Percentiles rank a stretch among this genome's conserved stretches.
Conservation (phyloP, 1,140 invertebrate species). For the Mactra quadrangularis region DNA sequence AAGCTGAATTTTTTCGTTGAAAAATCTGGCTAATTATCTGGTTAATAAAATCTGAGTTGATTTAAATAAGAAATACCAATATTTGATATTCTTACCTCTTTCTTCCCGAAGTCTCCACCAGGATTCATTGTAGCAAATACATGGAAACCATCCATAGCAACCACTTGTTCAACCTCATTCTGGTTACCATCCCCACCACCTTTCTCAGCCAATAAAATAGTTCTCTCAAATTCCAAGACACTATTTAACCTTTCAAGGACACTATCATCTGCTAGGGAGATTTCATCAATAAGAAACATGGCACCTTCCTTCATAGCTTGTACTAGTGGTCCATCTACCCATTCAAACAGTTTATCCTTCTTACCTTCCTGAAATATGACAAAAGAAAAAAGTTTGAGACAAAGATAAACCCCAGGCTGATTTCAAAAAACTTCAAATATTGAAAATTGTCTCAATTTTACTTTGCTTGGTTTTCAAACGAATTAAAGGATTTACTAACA, state of each 20-base stretch:
- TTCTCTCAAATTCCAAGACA: slow-evolving; percentile 96
- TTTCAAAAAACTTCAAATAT: too few species aligned
- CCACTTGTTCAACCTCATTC: slow-evolving; percentile 78
- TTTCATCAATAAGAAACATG: slow-evolving; percentile 98
- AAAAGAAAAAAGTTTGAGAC: background rate
- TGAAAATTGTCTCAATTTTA: too few species aligned
- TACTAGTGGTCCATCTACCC: slow-evolving; percentile 98
- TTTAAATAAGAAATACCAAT: too few species aligned
- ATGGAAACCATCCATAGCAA: slow-evolving; percentile 92
- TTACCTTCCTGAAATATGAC: slow-evolving; percentile 65
- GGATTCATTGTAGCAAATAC: slow-evolving; percentile 99
- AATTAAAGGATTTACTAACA: too few species aligned
- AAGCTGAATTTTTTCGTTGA: too few species aligned
- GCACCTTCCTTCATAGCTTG: slow-evolving; percentile 94
- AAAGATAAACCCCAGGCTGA: too few species aligned
- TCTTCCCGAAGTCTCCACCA: slow-evolving; percentile 99
- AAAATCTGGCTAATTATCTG: too few species aligned
- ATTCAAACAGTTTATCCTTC: slow-evolving; percentile 93
- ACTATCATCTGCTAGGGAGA: slow-evolving; percentile 99
- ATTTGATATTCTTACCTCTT: slow-evolving; percentile 91
- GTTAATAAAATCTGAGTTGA: too few species aligned
- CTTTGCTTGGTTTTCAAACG: too few species aligned
- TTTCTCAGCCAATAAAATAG: slow-evolving; percentile 95
- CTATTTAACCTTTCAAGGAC: slow-evolving; percentile 99
- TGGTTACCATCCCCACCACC: slow-evolving; percentile 74